Base-by-base conservation (phyloP, 2,797 vertebrate species). In the Cyclura pinguis region DNA sequence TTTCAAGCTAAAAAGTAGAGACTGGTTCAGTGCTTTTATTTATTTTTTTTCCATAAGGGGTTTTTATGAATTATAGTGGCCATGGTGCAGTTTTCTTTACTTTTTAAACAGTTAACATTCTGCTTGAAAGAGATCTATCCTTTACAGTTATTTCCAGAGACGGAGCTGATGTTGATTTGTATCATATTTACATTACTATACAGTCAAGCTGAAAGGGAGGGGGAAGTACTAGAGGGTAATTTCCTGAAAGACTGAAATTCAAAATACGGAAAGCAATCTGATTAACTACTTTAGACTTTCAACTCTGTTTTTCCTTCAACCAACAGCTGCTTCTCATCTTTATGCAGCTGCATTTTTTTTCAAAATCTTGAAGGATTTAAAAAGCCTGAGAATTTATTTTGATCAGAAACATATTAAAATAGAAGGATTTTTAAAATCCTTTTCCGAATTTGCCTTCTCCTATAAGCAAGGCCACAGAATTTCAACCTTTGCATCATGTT, bases 251-350 rank as follows among this genome's bases (percentile, higher is more conserved):
- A 83, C 59, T 62, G 9, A 73, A 83, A 62, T 90, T 85, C 90
- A 89, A 93, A 83, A 86, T 93, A 91, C 1, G 8, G 94, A 95
- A 89, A 83, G 80, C 52, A 89, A 82, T 83, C 50, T 87, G 62
- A 92, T 92, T 85, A 90, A 91, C 62, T 94, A 94, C 94, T 94
- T 29, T 83, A 52, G 55, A 72, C 62, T 94, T 92, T 92, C 85
- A 90, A 83, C 81, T 80, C 47, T 81, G 83, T 74, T 80, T 55
- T 77, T 92, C 74, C 67, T 85, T 85, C 87, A 67, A 85, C 74
- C 52, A 86, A 86, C 93, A 96, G 93, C 93, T 95, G 93, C 94
- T 95, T 95, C 92, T 95, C 93, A 94, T 95, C 92, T 83, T 92
- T 85, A 73, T 93, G 88, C 92, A 94, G 92, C 87, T 92, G 80